These are phyloP conservation scores for Scaptodrosophila latifasciaeformis DNA, from an alignment of 2,888 invertebrate species.

Conservation along the genomic window DNA sequence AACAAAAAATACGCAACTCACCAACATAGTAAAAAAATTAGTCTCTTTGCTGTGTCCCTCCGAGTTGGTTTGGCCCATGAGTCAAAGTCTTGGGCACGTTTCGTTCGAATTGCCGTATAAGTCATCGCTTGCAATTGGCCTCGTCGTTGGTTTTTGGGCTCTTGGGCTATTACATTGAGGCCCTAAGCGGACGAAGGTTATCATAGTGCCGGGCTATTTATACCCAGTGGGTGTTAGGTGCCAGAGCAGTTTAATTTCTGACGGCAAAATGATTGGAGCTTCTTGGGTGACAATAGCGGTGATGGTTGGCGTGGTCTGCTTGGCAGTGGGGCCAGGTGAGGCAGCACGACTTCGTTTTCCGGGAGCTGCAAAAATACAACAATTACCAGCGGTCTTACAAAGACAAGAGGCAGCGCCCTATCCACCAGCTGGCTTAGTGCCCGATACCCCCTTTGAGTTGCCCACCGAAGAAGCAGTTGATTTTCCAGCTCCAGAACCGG, in stretches of 20 bases:
- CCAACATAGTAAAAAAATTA: too few species aligned
- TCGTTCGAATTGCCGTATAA: conserved; percentile 46
- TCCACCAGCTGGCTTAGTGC: conserved; percentile 65
- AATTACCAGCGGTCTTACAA: conserved; percentile 33
- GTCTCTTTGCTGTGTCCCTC: too few species aligned
- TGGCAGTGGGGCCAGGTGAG: conserved; percentile 11
- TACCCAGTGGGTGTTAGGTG: conserved; percentile 16
- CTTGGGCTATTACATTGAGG: conserved; percentile 11
- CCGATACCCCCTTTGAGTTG: conserved; percentile 64
- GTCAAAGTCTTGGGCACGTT: conserved; percentile 45
- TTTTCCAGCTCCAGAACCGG: conserved; percentile 52
- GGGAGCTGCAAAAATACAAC: conserved; percentile 42
- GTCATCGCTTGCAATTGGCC: conserved; percentile 44
- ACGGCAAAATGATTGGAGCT: conserved; percentile 43
- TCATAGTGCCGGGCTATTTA: conserved; percentile 22
- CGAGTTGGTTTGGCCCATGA: conserved; percentile 20
- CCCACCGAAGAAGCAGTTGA: conserved; percentile 55
- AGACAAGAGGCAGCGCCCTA: conserved; percentile 64
- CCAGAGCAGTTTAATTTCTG: conserved; percentile 40
- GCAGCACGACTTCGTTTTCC: conserved; percentile 52
- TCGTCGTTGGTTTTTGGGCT: conserved; percentile 38
- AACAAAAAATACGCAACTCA: too few species aligned
- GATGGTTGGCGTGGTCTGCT: conserved; percentile 23
- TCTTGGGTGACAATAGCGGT: conserved; percentile 18
- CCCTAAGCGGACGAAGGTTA: conserved; percentile 35